These are phyloP conservation scores for Nerophis ophidion DNA, from an alignment of 2,113 vertebrate genomes.

Conservation along the genomic window DNA sequence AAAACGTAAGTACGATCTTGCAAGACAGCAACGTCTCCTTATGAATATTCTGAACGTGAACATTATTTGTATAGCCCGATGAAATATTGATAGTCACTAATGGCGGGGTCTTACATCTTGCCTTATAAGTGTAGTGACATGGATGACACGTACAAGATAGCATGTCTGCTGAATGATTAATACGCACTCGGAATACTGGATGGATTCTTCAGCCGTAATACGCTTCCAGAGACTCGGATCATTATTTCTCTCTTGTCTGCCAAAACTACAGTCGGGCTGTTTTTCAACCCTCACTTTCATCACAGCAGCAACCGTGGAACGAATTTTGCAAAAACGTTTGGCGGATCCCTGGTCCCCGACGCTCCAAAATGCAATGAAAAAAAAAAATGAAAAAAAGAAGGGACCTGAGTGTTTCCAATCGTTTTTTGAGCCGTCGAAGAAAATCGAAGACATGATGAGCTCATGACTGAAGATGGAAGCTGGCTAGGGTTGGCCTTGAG, in stretches of 20 bases:
- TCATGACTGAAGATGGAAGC: conserved; percentile 34
- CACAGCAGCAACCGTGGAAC: conserved; percentile 9
- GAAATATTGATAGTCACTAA: conserved; percentile 65
- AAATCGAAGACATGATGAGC: conserved; percentile 68
- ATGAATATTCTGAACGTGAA: background rate
- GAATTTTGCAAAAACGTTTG: conserved; percentile 22
- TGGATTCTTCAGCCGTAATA: conserved; percentile 39
- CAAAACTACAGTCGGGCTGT: conserved; percentile 16
- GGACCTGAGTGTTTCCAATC: background rate
- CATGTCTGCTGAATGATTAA: conserved; percentile 59
- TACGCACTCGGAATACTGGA: conserved; percentile 55
- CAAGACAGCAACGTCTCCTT: conserved; percentile 11
- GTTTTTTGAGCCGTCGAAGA: background rate
- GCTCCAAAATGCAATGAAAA: conserved; percentile 1
- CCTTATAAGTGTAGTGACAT: conserved; percentile 43
- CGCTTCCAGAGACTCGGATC: conserved; percentile 30
- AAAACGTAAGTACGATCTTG: background rate
- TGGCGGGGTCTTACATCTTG: conserved; percentile 44
- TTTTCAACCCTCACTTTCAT: conserved; percentile 16
- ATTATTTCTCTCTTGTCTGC: conserved; percentile 15
- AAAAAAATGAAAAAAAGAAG: background rate
- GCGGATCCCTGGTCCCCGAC: conserved; percentile 16
- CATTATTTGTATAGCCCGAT: conserved; percentile 19
- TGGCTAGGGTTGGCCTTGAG: conserved; percentile 39
- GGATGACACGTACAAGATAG: conserved; percentile 34